A percentile compares a stretch with the other conserved stretches of the same genome.
Evolutionary conservation across 2,888 invertebrate species (phyloP).

Genomic region (Laspeyria flexula): DNA sequence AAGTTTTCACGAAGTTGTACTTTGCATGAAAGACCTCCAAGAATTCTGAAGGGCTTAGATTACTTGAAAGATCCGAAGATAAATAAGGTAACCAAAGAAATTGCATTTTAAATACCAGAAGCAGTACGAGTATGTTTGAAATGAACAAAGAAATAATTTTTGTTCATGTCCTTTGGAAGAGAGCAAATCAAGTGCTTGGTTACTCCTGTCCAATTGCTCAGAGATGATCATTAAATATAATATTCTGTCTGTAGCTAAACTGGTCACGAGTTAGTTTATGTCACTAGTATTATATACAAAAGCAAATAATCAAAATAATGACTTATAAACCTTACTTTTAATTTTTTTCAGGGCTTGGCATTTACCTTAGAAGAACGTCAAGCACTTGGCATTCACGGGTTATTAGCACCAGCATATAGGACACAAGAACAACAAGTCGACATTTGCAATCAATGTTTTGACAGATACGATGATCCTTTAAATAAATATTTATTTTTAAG

Average conservation of each 20-base stretch:
- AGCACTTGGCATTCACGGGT: constrained; percentile 95
- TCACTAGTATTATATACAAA: no score
- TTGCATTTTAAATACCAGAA: no score
- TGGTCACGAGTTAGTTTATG: no score
- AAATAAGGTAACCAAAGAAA: constrained; percentile 95
- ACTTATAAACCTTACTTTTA: not conserved
- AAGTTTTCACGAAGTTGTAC: not conserved
- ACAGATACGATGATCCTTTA: constrained; percentile 93
- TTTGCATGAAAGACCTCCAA: constrained; percentile 87
- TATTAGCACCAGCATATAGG: constrained; percentile 95
- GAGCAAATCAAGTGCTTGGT: no score
- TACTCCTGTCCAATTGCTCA: no score
- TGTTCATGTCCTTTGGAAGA: no score
- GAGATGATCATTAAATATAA: no score
- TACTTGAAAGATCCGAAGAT: constrained; percentile 91
- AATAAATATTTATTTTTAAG: constrained; percentile 97
- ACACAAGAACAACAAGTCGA: constrained; percentile 94
- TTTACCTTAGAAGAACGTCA: constrained; percentile 97
- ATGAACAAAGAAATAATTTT: no score
- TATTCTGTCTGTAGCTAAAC: no score
- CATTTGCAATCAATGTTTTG: constrained; percentile 93
- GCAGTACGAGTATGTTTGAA: no score
- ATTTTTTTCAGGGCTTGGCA: constrained; percentile 91
- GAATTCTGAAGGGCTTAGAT: constrained; percentile 92
- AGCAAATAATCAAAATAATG: no score